These are phyloP conservation scores for Ophioninae sp. DNA, from an alignment of 2,888 invertebrate genomes.

Conservation along the genomic window DNA sequence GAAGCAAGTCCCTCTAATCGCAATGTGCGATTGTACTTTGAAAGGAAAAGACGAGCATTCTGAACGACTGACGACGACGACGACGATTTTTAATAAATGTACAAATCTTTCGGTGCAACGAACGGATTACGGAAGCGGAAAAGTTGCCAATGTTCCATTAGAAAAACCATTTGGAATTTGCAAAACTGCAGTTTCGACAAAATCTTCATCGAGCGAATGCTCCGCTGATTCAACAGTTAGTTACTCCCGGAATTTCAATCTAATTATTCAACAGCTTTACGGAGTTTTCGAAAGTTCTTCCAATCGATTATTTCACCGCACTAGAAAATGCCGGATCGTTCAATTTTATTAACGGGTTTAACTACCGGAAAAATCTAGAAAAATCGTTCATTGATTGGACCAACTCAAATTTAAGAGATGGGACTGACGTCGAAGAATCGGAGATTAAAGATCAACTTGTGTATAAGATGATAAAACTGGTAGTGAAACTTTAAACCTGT, in stretches of 20 bases:
- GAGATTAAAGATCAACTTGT: no score
- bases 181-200: neutral
- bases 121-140: conserved; percentile 20
- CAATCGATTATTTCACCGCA: no score
- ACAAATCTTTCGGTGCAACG: neutral
- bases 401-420: no score
- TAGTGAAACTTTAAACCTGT: no score
- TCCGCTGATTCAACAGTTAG: conserved; percentile 55
- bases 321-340: no score
- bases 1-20: conserved; percentile 9
- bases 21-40: conserved; percentile 69
- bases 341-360: no score
- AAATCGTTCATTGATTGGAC: no score
- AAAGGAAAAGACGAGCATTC: conserved; percentile 17
- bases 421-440: no score
- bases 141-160: neutral
- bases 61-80: conserved; percentile 47
- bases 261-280: no score
- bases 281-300: no score
- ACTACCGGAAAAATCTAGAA: no score
- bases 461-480: no score
- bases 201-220: conserved; percentile 36
- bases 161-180: neutral
- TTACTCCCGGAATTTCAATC: neutral
- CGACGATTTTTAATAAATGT: conserved; percentile 64